phyloP scores from a whole-genome alignment of 2,113 vertebrate genomes.

The Neotoma lepida region DNA sequence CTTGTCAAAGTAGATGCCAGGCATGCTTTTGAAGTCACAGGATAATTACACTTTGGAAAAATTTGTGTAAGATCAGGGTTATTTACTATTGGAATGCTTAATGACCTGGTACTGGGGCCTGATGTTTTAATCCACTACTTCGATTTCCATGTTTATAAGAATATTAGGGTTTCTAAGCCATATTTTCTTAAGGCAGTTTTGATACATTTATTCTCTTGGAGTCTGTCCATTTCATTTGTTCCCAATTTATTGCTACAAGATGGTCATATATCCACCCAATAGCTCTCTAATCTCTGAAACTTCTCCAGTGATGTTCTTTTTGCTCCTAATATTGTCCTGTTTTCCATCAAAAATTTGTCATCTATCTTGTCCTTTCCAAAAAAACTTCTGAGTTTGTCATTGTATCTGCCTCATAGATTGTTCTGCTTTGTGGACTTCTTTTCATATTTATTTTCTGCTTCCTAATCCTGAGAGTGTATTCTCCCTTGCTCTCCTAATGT shows the following conservation, averaged over 20 bases:
- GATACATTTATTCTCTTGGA: background rate
- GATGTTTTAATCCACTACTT: conserved; percentile 5
- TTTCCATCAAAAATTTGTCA: conserved; percentile 6
- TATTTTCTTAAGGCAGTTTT: conserved; percentile 24
- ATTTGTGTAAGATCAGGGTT: background rate
- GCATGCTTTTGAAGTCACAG: background rate
- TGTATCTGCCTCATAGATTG: background rate
- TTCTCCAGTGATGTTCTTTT: background rate
- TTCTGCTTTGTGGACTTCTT: background rate
- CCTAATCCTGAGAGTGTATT: background rate
- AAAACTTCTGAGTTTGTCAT: background rate
- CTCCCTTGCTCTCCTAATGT: background rate
- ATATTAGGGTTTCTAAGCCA: background rate
- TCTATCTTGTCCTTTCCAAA: background rate
- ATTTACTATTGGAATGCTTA: conserved; percentile 24
- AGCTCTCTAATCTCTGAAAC: background rate
- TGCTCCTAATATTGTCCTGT: background rate
- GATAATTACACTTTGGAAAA: background rate
- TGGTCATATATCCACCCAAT: background rate
- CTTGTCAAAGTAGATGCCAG: background rate
- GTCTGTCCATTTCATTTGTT: conserved; percentile 37
- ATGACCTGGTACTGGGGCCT: background rate
- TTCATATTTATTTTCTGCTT: background rate
- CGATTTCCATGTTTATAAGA: background rate
- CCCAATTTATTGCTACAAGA: background rate